Evolutionary conservation across 2,113 vertebrate genomes (phyloP), one percentile per base, ranked within the genome.

Genomic region (Triplophysa rosa): DNA sequence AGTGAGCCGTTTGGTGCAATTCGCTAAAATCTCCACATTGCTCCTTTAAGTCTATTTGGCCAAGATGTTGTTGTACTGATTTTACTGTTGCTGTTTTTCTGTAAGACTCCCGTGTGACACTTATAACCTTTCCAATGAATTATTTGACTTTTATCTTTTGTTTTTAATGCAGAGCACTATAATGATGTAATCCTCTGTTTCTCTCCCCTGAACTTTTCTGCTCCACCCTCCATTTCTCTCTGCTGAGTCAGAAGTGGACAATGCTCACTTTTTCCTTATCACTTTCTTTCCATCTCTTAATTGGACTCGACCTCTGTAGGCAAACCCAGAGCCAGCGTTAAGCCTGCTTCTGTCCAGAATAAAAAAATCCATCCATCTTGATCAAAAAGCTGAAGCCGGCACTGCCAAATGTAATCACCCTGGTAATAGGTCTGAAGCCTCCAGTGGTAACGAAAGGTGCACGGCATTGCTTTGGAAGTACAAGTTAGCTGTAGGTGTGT

Each of bases 281-380:
- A 67, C 77, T 54, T 47, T 45, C 66, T 82, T 72, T 67, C 81
- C 45, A 64, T 62, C 63, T 78, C 72, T 81, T 84, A 87, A 86
- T 87, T 84, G 77, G 70, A 78, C 59, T 71, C 52, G 83, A 77
- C 67, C 85, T 82, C 65, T 79, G 77, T 72, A 84, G 80, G 81
- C 80, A 85, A 82, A 79, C 69, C 71, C 70, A 40, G 29, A 68
- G 33, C 61, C 42, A 66, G 24, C 67, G n/a, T 40, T 79, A 77
- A 71, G 66, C 80, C 79, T 42, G 62, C 74, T 65, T 82, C 86
- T 77, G 84, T 40, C 72, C 47, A 45, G 54, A 68, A 84, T 80
- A 67, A 84, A 77, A 56, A 85, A 75, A 82, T 79, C 78, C 84
- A 88, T 88, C 83, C 80, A 85, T 88, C 87, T 87, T 78, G 67